Evolutionary conservation across 2,113 vertebrate genomes (phyloP), one percentile per base, ranked within the genome.

Genomic region (Proterorhinus semilunaris): DNA sequence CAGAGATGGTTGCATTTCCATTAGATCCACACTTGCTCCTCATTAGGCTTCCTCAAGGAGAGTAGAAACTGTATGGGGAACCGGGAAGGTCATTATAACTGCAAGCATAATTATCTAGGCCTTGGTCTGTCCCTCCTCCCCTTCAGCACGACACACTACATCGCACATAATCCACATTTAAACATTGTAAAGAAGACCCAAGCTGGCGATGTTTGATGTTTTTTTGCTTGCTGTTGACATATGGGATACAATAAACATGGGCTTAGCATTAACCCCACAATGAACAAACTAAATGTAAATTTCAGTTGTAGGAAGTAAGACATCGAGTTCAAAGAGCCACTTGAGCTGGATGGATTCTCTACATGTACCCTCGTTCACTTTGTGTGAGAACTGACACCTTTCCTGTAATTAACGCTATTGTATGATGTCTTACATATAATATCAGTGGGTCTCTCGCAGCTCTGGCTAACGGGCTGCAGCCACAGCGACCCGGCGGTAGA

Each of bases 81-180:
- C 21, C 10, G 72, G 66, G 77, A 68, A 69, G 80, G 74, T 82
- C 82, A 85, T 86, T 87, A 87, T 73, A 84, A 82, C 69, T 57
- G 17, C n/a, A 63, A 45, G 49, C 73, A 68, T 83, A 83, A 86
- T 89, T 83, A 55, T 16, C 17, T 27, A 86, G 72, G 68, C 68
- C 55, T 58, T 58, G 66, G 71, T 72, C 68, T 45, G 49, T 53
- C 75, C 66, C 71, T 73, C 79, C 70, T 71, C 72, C 69, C 65
- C 45, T 27, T 48, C 72, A 79, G 80, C 70, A 75, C 63, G 65
- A 81, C 68, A 75, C 76, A 66, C 78, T 27, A 21, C 10, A 55
- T 55, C 17, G 9, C 11, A 55, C 68, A 83, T 83, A 83, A 85
- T 87, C 79, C 78, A 87, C 80, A 84, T 88, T 86, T 78, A 83